Base-by-base conservation (phyloP, 2,113 vertebrate genomes). In the Heloderma charlesbogerti region DNA sequence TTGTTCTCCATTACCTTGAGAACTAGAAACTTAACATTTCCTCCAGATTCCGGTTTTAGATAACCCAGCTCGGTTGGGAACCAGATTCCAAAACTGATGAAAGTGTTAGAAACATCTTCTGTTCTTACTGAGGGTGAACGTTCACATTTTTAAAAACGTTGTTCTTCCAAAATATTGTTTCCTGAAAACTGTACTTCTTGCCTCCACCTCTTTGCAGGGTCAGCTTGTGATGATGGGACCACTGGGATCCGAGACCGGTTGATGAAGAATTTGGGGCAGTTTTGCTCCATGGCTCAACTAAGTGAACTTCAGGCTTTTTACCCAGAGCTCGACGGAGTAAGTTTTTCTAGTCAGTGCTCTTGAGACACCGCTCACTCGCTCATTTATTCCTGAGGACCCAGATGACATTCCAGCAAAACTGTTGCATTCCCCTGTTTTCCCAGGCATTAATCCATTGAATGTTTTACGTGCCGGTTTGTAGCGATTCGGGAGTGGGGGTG, bases 261-360 rank as follows among this genome's bases (percentile, higher is more conserved):
- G 74, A 69, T 34, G 37, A 90, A 90, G 69, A 94, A 95, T 45
- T 45, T 94, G 75, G 91, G 93, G 40, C 37, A 60, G 69, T 92
- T 93, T 89, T 94, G 95, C 48, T 45, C 66, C 10, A 29, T 84
- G 54, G 82, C 93, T 25, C 69, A 88, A 75, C 51, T 90, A 27
- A 93, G 57, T 2, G 91, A 94, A 20, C 92, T 94, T 15, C 88
- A 89, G 37, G 18, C 37, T 37, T 89, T 95, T 90, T 87, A 94
- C 87, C 88, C 94, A 88, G 72, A 34, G 71, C 40, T 96, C 0
- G 16, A 87, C 71, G 89, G 54, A 94, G 94, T 95, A 95, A 95
- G 95, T 95, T 94, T 92, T 91, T 67, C 87, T 71, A 51, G 45
- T 5, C 43, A 71, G 4, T 96, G 94, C 43, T 66, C 83, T 4